These are phyloP conservation scores for Neoseiulus cucumeris DNA, from an alignment of 1,140 invertebrate genomes.

Conservation along the genomic window DNA sequence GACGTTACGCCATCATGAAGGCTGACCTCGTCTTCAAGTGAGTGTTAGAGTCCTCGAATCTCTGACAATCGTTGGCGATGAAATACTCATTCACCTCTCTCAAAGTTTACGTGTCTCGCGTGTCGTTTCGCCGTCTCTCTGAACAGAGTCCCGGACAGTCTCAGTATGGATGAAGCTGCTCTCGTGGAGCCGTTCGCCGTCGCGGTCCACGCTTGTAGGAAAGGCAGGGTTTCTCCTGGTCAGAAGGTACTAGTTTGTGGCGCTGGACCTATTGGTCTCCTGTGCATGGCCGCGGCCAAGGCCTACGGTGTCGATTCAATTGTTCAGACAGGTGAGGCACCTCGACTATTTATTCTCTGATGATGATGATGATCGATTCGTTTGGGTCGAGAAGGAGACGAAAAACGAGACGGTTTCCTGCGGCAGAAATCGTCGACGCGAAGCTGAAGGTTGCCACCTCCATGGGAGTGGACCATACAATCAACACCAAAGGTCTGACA, in stretches of 20 bases:
- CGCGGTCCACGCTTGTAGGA: constrained; percentile 69
- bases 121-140: neutral
- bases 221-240: constrained; percentile 48
- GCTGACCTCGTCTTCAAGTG: constrained; percentile 23
- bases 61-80: neutral
- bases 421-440: neutral
- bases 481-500: neutral
- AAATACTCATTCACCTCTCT: neutral
- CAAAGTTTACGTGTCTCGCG: neutral
- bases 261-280: constrained; percentile 34
- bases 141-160: constrained; percentile 59
- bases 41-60: neutral
- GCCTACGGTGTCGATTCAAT: neutral
- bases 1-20: constrained; percentile 18
- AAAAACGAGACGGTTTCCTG: no score
- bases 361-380: no score
- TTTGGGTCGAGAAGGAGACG: no score
- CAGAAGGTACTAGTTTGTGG: constrained; percentile 63
- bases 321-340: neutral
- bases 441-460: neutral
- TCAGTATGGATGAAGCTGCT: constrained; percentile 76
- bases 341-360: neutral
- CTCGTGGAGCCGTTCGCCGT: constrained; percentile 77
- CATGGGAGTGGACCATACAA: neutral
- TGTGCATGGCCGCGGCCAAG: neutral